Conservation (phyloP, 1,140 invertebrate species). For the Euglossa dilemma region DNA sequence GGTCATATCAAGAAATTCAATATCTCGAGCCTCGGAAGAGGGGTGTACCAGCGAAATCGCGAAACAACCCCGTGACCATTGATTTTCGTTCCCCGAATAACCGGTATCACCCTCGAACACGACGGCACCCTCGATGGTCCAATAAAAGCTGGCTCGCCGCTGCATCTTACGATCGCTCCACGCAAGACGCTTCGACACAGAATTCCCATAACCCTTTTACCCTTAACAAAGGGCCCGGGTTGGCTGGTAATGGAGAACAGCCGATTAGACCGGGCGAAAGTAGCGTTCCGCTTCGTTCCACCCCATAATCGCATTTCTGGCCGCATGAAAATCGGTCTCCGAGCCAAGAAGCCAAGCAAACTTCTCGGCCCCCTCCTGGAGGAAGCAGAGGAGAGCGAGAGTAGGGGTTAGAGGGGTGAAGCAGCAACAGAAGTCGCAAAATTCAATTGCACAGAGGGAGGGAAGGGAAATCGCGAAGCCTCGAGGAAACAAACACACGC, state of each 20-base stretch:
- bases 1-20: background rate
- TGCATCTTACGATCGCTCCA: background rate
- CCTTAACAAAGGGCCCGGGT: background rate
- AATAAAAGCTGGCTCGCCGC: background rate
- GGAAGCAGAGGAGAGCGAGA: background rate
- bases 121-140: background rate
- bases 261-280: conserved; percentile 38
- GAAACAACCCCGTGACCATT: background rate
- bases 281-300: conserved; percentile 28
- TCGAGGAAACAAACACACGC: background rate
- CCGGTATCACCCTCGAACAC: background rate
- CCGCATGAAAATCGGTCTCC: conserved; percentile 40
- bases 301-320: conserved; percentile 22
- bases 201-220: conserved; percentile 34
- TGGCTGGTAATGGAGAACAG: conserved; percentile 10
- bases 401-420: background rate
- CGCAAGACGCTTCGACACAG: background rate
- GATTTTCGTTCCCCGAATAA: background rate
- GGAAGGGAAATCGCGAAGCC: conserved; percentile 5
- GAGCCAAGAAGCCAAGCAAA: conserved; percentile 39
- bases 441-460: conserved; percentile 10
- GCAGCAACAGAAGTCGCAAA: conserved; percentile 30
- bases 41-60: background rate
- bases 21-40: background rate
- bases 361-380: background rate